Evolutionary conservation across 2,797 vertebrate genomes (phyloP).

Genomic region (Notoglanidium macrostoma): DNA sequence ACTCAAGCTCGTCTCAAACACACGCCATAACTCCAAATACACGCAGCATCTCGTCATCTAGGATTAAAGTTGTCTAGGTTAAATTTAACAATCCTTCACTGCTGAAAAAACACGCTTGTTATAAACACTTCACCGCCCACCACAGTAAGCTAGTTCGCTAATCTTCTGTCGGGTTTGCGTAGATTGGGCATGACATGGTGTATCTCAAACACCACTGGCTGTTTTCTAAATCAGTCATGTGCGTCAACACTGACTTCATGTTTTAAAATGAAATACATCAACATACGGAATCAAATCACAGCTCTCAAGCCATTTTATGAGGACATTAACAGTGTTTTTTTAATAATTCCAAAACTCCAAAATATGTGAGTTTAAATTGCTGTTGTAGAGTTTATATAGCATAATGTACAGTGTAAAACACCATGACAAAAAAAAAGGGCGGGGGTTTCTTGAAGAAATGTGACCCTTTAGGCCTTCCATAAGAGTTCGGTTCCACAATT

Average conservation of each 20-base stretch:
- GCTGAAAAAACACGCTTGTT: not conserved
- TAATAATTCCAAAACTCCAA: too few species aligned
- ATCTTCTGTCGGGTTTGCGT: not conserved
- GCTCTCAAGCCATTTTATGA: too few species aligned
- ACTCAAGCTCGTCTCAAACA: not conserved
- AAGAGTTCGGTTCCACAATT: not conserved
- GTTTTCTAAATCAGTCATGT: not conserved
- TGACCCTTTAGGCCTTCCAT: not conserved
- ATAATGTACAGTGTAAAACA: not conserved
- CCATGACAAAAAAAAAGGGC: not conserved
- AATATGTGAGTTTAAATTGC: too few species aligned
- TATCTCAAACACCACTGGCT: not conserved
- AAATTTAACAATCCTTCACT: not conserved
- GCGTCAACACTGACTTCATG: not conserved
- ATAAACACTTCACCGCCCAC: not conserved
- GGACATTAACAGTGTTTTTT: not conserved
- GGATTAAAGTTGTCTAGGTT: not conserved
- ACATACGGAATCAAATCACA: too few species aligned
- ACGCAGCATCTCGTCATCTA: not conserved
- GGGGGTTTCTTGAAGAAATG: not conserved
- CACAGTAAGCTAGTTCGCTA: not conserved
- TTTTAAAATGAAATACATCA: not conserved
- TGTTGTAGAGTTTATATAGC: not conserved
- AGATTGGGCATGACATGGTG: not conserved
- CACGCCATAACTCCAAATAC: not conserved